Evolutionary conservation across 2,888 invertebrate genomes (phyloP), one percentile per base, ranked within the genome.

Genomic region (Anagyrus pseudococci): DNA sequence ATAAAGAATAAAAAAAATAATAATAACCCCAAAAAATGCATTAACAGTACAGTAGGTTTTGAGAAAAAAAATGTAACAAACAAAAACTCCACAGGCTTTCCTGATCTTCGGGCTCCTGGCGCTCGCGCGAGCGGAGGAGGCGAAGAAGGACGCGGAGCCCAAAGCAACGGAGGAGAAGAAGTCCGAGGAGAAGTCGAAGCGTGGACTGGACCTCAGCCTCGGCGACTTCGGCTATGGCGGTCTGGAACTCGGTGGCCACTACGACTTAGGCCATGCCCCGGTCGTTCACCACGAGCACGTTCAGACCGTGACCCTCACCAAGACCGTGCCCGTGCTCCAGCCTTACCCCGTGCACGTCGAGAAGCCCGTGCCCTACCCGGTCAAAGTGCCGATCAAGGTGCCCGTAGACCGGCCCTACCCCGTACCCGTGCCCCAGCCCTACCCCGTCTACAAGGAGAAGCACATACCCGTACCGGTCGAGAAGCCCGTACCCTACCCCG

Each of bases 331-430:
- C 17, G 77, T 79, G 15, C 79, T 78, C 4, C 70, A 73, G 23
- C 79, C 79, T 2, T 78, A 78, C 58, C 77, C 76, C n/a, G 78
- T 78, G 0, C 72, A 72, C 48, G 74, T 75, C 0, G 78, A 78
- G 66, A 75, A 73, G 46, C 74, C 68, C 7, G 72, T 75, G 57
- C 76, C 76, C 25, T 75, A 73, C 25, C 74, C 74, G 0, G 72
- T 76, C 15, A 75, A 75, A 61, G 77, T 77, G 29, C 74, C 75
- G 13, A 63, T 77, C 20, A 75, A 75, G 66, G 77, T 77, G 33
- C 77, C 77, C 37, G 66, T 77, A 13, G 77, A 77, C 52, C 71
- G 73, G 17, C 77, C 77, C 4, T 69, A 70, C 29, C 77, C 77
- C 7, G 75, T 79, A 1, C 75, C 73, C 22, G 77, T 79, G 19